A percentile compares a stretch with the other conserved stretches of the same genome.
Conservation (phyloP, 2,113 vertebrate species). For the Nerophis lumbriciformis region DNA sequence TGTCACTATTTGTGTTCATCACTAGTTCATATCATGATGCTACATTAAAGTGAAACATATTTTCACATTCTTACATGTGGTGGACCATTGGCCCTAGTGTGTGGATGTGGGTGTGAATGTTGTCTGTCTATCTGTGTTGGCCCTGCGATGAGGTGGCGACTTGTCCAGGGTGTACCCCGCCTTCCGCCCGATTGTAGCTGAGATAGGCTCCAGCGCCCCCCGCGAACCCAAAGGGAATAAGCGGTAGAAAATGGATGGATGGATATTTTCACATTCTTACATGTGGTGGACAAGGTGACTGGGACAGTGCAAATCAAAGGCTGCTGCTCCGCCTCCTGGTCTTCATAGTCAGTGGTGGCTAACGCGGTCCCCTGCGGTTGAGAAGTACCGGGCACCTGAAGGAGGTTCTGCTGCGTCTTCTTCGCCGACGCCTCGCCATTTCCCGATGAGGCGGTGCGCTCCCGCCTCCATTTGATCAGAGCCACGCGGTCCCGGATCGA, state of each 20-base stretch:
- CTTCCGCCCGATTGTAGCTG: too few relatives aligned
- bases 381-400: conserved; percentile 77
- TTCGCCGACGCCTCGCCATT: conserved; percentile 60
- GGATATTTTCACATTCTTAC: conserved; percentile 70
- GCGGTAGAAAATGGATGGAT: too few relatives aligned
- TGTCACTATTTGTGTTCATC: too few relatives aligned
- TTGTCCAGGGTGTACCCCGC: too few relatives aligned
- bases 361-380: conserved; percentile 62
- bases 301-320: conserved; percentile 73
- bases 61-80: conserved; percentile 72
- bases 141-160: too few relatives aligned
- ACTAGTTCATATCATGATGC: not conserved
- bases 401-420: conserved; percentile 63
- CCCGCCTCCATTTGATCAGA: conserved; percentile 88
- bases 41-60: not conserved
- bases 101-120: too few relatives aligned
- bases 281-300: conserved; percentile 73
- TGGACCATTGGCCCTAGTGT: too few relatives aligned
- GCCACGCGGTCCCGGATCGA: conserved; percentile 94
- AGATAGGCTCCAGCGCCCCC: too few relatives aligned
- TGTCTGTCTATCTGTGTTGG: too few relatives aligned
- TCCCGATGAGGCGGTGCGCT: conserved; percentile 74
- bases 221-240: too few relatives aligned
- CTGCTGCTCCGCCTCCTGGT: conserved; percentile 77
- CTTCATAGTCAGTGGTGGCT: conserved; percentile 71